Evolutionary conservation across 92 coral and sea anemone species (phyloP).

Genomic region (Pocillopora grandis): DNA sequence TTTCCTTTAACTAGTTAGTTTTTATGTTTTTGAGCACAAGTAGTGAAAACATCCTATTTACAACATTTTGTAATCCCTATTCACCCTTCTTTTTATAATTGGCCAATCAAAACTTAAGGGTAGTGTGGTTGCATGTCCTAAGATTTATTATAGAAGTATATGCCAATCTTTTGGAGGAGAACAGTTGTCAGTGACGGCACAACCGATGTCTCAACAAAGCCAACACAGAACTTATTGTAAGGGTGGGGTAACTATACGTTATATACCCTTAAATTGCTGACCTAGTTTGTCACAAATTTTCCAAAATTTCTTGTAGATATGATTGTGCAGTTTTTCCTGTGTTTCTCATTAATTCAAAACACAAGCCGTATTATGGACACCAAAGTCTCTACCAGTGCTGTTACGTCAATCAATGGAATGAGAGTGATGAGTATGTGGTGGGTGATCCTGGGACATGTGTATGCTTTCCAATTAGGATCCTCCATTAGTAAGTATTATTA

Average conservation of each 20-base stretch:
- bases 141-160: background rate
- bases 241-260: background rate
- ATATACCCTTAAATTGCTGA: background rate
- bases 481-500: background rate
- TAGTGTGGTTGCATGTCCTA: background rate
- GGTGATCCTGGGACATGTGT: slow-evolving; percentile 86
- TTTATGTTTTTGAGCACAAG: too few relatives aligned
- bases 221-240: background rate
- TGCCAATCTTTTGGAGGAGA: background rate
- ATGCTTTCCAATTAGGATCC: background rate
- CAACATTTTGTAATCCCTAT: too few relatives aligned
- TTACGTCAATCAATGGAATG: slow-evolving; percentile 89
- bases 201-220: background rate
- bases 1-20: too few relatives aligned
- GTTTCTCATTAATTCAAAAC: slow-evolving; percentile 81
- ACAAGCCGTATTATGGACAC: slow-evolving; percentile 83
- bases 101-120: too few relatives aligned
- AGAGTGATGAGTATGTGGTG: slow-evolving; percentile 94
- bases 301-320: slow-evolving; percentile 50
- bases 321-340: slow-evolving; percentile 63
- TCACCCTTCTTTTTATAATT: too few relatives aligned
- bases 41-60: too few relatives aligned
- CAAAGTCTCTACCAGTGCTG: slow-evolving; percentile 72
- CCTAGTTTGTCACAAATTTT: background rate
- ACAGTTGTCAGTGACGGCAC: background rate